phyloP scores from a whole-genome alignment of 2,797 vertebrate species.

The Echeneis naucrates region DNA sequence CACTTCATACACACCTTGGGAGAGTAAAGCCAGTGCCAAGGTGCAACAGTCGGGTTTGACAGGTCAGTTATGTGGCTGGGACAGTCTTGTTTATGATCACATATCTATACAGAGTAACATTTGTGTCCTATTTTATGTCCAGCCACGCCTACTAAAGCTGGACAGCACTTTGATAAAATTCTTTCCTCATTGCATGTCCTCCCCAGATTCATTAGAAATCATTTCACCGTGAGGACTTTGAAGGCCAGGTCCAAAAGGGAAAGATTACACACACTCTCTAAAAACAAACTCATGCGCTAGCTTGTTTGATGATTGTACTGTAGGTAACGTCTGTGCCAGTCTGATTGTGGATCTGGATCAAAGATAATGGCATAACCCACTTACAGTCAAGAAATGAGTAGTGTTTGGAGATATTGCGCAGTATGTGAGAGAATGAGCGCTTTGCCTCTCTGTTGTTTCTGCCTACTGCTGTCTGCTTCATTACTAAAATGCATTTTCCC shows the following conservation, averaged over 20 bases:
- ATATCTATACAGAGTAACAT: slow-evolving; percentile 15
- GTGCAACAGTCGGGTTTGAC: slow-evolving; percentile 50
- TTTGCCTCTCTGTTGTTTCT: slow-evolving; percentile 16
- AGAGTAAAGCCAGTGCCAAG: slow-evolving; percentile 44
- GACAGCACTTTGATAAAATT: slow-evolving; percentile 17
- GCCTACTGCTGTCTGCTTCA: slow-evolving; percentile 2
- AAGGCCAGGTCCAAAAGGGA: slow-evolving; percentile 32
- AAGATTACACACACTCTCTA: slow-evolving; percentile 30
- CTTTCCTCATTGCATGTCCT: slow-evolving; percentile 32
- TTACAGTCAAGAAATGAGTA: slow-evolving; percentile 47
- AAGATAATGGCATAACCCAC: slow-evolving; percentile 47
- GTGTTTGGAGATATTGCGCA: slow-evolving; percentile 44
- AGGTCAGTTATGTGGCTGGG: slow-evolving; percentile 21
- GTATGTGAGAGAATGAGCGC: slow-evolving; percentile 16
- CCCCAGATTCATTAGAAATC: slow-evolving; percentile 45
- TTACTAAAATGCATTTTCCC: slow-evolving; percentile 20
- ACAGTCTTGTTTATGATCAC: slow-evolving; percentile 25
- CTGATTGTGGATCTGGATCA: slow-evolving; percentile 58
- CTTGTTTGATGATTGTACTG: slow-evolving; percentile 56
- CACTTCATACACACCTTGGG: slow-evolving; percentile 44
- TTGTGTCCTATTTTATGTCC: slow-evolving; percentile 25
- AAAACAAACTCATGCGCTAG: slow-evolving; percentile 44
- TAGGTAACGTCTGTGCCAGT: slow-evolving; percentile 46
- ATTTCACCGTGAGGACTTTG: slow-evolving; percentile 28
- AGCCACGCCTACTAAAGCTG: slow-evolving; percentile 21